Evolutionary conservation across 2,888 invertebrate genomes (phyloP), one percentile per base, ranked within the genome.

Genomic region (Nowickia ferox): DNA sequence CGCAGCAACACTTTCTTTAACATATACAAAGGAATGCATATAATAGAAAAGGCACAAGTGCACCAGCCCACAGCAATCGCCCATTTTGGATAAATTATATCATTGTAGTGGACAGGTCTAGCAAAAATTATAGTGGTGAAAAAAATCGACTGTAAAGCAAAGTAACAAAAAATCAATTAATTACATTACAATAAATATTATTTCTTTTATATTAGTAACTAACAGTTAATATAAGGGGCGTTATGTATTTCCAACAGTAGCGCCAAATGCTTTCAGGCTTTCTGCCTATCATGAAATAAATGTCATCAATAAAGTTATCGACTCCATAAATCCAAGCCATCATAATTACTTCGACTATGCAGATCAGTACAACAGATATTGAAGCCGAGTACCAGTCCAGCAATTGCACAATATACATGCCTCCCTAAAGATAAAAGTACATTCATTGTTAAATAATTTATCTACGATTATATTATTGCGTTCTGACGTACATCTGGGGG

Each of bases 321-420:
- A 94, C 93, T 88, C 97, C 98, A 90, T 98, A 97, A 22, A 96
- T 95, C 95, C 97, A 97, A 1, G 96, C 95, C 3, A 98, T 95
- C 65, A 97, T 96, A 44, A 96, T 91, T 11, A 96, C 95, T 93
- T 98, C 98, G 85, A 97, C 94, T 6, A 96, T 93, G 88, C 97
- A 97, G 42, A 97, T 96, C 42, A 95, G 92, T 22, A 97, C 95
- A 0, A 97, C 95, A 66, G 96, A 95, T 46, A 97, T 96, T 38
- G 97, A 96, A 10, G 97, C 97, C 9, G 97, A 96, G 91, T 98
- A 98, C 93, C 96, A 95, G 90, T 98, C 97, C 87, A 98, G 94
- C 40, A 98, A 93, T 89, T 96, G 95, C 69, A 98, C 94, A 82
- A 97, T 95, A 91, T 96, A 98, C 93, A 98, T 96, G 69, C 98